Base-by-base conservation (phyloP, 2,888 invertebrate species). In the Temnothorax ravouxi region DNA sequence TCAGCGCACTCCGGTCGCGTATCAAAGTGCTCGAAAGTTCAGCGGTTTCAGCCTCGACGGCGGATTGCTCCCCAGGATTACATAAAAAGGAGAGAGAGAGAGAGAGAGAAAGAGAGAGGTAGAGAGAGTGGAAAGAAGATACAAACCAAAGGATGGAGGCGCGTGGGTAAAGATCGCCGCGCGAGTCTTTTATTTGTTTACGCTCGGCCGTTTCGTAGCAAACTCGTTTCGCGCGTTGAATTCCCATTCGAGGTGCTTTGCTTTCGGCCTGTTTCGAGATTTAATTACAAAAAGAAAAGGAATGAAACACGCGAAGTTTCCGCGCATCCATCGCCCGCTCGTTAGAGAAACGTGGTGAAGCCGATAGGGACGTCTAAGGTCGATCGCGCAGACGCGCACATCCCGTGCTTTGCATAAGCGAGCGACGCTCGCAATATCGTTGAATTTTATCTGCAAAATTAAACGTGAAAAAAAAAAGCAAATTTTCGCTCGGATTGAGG, bases 1-100 rank as follows among this genome's bases (percentile, higher is more conserved):
- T 72, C 72, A 71, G 47, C 67, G 79, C 72, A 80, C 47, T 47
- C 72, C 72, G 72, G 59, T 80, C 72, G 79, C 79, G 79, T 80
- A 80, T 80, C 79, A 80, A 80, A 80, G 79, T 80, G 47, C 79
- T 80, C 72, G 72, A 80, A 80, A 80, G 79, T 80, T 80, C 79
- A 80, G 79, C 71, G 50, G 38, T 66, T 71, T 81, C 13, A 59
- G 38, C 34, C 56, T 52, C 62, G 38, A 5, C 44, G 38, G 54
- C n/a, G 67, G 9, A 79, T 62, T 69, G 52, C 59, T 62, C 50
- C 41, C 52, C 13, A 50, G 76, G 61, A 81, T 81, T 62, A 75
- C 80, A 64, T 38, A 69, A 80, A 80, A 52, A 54, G 11, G 29
- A 21, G 3, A 47, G 0, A 44, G 18, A 47, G 29, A 29, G 4